These are phyloP conservation scores for Crotophaga sulcirostris DNA, from an alignment of 2,113 vertebrate genomes.

Conservation along the genomic window DNA sequence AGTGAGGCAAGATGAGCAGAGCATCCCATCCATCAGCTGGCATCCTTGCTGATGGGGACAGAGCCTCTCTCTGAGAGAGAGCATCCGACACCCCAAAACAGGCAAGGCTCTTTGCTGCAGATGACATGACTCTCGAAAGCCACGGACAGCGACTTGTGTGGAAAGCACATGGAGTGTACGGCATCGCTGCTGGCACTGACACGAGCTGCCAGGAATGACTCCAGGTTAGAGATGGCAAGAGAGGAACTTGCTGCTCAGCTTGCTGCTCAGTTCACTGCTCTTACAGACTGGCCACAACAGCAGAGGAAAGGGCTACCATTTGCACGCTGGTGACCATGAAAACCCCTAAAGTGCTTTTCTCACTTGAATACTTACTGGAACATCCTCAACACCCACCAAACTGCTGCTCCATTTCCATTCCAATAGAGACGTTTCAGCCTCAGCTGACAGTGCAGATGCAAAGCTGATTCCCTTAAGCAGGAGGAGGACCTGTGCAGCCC, in stretches of 20 bases:
- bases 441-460: not conserved
- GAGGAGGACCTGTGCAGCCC: not conserved
- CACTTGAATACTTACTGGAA: no score
- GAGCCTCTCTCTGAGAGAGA: not conserved
- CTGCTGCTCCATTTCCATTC: not conserved
- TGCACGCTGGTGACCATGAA: not conserved
- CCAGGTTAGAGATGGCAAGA: not conserved
- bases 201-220: not conserved
- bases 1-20: not conserved
- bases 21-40: not conserved
- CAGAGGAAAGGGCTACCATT: not conserved
- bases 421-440: not conserved
- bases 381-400: not conserved
- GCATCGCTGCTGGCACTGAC: not conserved
- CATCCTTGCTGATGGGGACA: not conserved
- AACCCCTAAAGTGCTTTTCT: not conserved
- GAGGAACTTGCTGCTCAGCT: not conserved
- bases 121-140: no score
- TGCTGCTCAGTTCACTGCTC: no score
- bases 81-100: no score
- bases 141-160: fast-evolving
- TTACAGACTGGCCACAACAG: not conserved
- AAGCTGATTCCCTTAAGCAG: not conserved
- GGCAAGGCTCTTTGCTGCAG: no score
- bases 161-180: not conserved